phyloP scores from a whole-genome alignment of 2,113 vertebrate species.

The Salvator merianae region DNA sequence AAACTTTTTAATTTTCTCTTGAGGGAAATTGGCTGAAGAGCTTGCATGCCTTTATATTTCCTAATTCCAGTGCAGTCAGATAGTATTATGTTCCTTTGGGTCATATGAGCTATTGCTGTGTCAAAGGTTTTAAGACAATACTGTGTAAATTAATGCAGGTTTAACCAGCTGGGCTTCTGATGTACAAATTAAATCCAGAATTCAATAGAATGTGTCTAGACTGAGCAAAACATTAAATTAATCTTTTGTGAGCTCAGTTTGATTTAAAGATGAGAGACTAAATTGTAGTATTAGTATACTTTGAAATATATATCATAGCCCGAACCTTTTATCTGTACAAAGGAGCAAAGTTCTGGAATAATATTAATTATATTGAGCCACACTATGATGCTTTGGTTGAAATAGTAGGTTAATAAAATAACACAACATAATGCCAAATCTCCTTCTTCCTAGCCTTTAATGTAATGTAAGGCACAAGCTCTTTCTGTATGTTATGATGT shows the following conservation, averaged over 20 bases:
- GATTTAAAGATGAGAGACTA: conserved; percentile 49
- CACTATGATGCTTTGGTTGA: not conserved
- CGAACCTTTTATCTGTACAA: not conserved
- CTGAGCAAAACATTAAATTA: conserved; percentile 62
- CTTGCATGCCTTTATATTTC: conserved; percentile 7
- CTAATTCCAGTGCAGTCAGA: conserved; percentile 52
- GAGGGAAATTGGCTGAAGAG: conserved; percentile 25
- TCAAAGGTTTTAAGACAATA: conserved; percentile 47
- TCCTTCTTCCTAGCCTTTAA: too few relatives aligned
- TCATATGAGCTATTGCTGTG: conserved; percentile 41
- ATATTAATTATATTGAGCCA: not conserved
- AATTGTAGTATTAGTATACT: conserved; percentile 48
- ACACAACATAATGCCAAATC: not conserved
- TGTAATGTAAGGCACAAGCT: too few relatives aligned
- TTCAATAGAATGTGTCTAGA: conserved; percentile 60
- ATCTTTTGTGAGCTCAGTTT: conserved; percentile 59
- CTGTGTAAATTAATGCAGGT: conserved; percentile 61
- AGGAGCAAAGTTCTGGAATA: not conserved
- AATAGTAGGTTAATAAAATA: not conserved
- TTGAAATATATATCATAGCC: conserved; percentile 8
- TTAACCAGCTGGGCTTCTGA: conserved; percentile 47
- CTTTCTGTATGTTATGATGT: too few relatives aligned
- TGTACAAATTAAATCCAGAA: conserved; percentile 58
- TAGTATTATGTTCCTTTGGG: conserved; percentile 36
- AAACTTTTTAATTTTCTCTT: conserved; percentile 21